Conservation (phyloP, 2,888 invertebrate species). For the Synanthedon tipuliformis region DNA sequence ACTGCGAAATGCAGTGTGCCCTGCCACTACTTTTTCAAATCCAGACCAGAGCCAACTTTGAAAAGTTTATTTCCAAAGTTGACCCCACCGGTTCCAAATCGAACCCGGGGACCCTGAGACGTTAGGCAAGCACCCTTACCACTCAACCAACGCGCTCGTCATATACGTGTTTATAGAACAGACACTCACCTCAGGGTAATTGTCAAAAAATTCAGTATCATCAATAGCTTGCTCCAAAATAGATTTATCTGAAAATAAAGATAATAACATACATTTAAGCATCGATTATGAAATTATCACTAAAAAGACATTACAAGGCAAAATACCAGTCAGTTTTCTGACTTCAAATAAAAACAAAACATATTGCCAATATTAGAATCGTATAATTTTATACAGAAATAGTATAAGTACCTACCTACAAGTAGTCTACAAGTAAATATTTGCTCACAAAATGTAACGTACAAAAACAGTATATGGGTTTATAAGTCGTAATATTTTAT, state of each 20-base stretch:
- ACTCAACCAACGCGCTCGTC: too few species aligned
- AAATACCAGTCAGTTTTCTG: too few species aligned
- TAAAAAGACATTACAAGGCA: background rate
- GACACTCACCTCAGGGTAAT: slow-evolving; percentile 63
- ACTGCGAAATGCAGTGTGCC: too few species aligned
- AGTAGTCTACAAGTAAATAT: background rate
- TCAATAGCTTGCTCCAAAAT: slow-evolving; percentile 75
- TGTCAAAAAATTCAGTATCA: slow-evolving; percentile 71
- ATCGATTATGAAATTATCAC: background rate
- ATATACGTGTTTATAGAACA: too few species aligned
- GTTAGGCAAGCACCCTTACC: too few species aligned
- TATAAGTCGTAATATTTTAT: background rate
- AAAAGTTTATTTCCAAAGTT: too few species aligned
- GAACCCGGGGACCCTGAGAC: too few species aligned
- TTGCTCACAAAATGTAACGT: background rate
- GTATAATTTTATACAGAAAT: background rate
- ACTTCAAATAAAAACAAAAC: too few species aligned
- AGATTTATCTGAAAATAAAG: slow-evolving; percentile 72
- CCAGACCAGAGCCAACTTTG: too few species aligned
- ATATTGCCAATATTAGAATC: background rate
- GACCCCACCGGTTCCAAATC: too few species aligned
- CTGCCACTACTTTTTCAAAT: too few species aligned
- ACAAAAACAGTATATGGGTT: background rate
- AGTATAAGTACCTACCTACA: background rate
- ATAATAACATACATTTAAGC: background rate